Evolutionary conservation across 2,113 vertebrate species (phyloP).

Genomic region (Panurus biarmicus): DNA sequence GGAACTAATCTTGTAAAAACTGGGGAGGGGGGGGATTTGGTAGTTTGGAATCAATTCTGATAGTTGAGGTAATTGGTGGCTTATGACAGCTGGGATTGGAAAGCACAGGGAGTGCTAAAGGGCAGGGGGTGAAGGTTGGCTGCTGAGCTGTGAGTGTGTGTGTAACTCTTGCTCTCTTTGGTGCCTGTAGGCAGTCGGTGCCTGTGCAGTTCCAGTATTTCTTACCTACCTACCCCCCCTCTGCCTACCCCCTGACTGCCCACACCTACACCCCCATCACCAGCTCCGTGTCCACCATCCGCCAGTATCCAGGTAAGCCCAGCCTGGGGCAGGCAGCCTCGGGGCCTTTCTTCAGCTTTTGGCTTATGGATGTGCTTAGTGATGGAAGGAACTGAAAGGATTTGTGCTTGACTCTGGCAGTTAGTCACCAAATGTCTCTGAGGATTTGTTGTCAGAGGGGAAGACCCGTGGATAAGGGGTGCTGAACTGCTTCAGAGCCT

Average conservation of each 20-base stretch:
- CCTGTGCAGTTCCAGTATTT: slow-evolving; percentile 98
- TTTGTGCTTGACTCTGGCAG: background rate
- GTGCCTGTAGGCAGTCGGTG: slow-evolving; percentile 78
- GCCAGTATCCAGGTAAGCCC: slow-evolving; percentile 89
- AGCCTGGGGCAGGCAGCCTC: background rate
- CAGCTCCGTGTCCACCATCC: slow-evolving; percentile 93
- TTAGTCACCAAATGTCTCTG: background rate
- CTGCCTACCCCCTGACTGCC: slow-evolving; percentile 84
- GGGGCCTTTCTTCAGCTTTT: fast-evolving
- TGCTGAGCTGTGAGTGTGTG: no score
- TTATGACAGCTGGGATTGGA: background rate
- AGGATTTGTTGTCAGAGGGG: background rate
- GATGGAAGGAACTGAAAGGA: background rate
- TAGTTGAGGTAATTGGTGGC: background rate
- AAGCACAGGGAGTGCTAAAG: background rate
- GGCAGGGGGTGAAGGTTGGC: background rate
- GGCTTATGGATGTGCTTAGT: fast-evolving
- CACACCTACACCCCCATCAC: slow-evolving; percentile 96
- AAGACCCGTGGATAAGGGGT: background rate
- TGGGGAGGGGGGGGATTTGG: background rate
- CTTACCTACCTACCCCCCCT: slow-evolving; percentile 86
- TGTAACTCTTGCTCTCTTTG: background rate
- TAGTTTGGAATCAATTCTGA: background rate
- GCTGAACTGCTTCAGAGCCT: background rate
- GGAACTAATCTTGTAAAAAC: background rate